These are phyloP conservation scores for Narcine bancroftii DNA, from an alignment of 2,113 vertebrate genomes.

Conservation along the genomic window DNA sequence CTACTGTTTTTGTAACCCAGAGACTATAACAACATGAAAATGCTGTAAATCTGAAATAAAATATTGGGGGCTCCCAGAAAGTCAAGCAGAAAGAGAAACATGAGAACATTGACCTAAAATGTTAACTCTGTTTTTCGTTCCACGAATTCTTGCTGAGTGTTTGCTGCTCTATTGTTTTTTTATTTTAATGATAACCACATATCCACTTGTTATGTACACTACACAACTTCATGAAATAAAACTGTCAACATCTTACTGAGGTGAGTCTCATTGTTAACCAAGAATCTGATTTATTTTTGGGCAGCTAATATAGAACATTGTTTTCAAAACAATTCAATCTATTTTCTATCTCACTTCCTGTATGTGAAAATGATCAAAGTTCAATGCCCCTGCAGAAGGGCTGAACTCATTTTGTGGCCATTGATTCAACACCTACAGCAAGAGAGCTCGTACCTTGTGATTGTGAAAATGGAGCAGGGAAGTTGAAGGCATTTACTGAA, in stretches of 20 bases:
- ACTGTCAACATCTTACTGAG: not conserved
- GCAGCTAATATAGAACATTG: not conserved
- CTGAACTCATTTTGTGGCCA: not conserved
- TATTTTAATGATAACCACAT: too few species aligned
- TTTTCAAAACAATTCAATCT: not conserved
- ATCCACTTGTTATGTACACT: not conserved
- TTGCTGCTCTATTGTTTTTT: too few species aligned
- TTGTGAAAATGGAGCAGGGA: not conserved
- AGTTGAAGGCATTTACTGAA: not conserved
- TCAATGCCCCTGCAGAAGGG: not conserved
- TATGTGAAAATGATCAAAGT: not conserved
- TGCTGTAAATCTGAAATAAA: too few species aligned
- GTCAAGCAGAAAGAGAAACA: too few species aligned
- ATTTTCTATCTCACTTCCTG: not conserved
- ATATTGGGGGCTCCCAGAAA: too few species aligned
- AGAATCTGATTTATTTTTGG: too few species aligned
- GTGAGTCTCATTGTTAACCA: too few species aligned
- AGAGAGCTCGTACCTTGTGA: not conserved
- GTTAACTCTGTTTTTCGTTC: too few species aligned
- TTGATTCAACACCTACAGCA: not conserved
- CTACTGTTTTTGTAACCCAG: not conserved
- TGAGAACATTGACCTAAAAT: too few species aligned
- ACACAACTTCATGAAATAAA: not conserved
- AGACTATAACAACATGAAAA: not conserved
- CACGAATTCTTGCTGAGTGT: too few species aligned